Conservation (phyloP, 2,888 invertebrate genomes). For the Platycheirus albimanus region DNA sequence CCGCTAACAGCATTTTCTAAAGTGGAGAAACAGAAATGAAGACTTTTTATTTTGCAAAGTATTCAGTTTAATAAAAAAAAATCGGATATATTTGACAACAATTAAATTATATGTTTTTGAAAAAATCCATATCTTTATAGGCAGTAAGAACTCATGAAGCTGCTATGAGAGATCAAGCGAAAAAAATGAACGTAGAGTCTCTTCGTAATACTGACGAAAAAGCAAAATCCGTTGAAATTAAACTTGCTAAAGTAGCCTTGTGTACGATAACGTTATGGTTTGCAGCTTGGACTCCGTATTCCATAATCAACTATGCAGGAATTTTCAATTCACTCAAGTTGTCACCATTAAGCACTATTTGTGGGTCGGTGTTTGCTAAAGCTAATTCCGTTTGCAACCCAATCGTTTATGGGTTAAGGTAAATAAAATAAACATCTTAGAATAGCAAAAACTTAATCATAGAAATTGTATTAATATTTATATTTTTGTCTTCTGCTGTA, state of each 20-base stretch:
- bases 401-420: slow-evolving; percentile 86
- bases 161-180: slow-evolving; percentile 85
- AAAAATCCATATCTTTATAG: slow-evolving; percentile 77
- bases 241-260: slow-evolving; percentile 85
- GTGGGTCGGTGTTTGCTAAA: slow-evolving; percentile 86
- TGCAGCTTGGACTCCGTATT: slow-evolving; percentile 87
- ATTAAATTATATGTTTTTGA: too few relatives aligned
- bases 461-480: background rate
- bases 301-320: slow-evolving; percentile 84
- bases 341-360: slow-evolving; percentile 84
- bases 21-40: too few relatives aligned
- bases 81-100: too few relatives aligned
- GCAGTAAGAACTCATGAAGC: slow-evolving; percentile 85
- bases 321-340: slow-evolving; percentile 83
- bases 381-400: slow-evolving; percentile 85
- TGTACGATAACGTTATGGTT: slow-evolving; percentile 87
- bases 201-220: slow-evolving; percentile 83
- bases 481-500: slow-evolving; percentile 77
- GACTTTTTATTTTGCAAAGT: too few relatives aligned
- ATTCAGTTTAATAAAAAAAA: too few relatives aligned
- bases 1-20: too few relatives aligned
- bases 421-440: too few relatives aligned
- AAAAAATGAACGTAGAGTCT: slow-evolving; percentile 87
- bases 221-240: slow-evolving; percentile 84
- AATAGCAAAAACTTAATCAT: background rate